Conservation (phyloP, 2,113 vertebrate genomes). For the Pipa parva region DNA sequence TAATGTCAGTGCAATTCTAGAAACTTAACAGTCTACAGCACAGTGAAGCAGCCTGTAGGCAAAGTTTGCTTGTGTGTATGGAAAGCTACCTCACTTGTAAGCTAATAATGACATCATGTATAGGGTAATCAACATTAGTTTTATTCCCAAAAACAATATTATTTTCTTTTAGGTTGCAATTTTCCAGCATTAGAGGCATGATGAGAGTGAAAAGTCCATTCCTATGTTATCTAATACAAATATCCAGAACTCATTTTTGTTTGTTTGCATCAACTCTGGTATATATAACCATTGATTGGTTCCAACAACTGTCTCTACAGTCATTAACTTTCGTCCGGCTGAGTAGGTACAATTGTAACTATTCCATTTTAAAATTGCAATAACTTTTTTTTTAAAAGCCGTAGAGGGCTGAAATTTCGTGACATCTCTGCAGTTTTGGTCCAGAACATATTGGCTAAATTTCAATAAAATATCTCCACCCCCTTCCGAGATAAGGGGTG, state of each 20-base stretch:
- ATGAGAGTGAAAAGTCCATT: not conserved
- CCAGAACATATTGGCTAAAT: too few species aligned
- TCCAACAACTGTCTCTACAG: not conserved
- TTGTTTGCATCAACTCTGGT: not conserved
- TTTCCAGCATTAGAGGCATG: not conserved
- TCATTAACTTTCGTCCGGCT: too few species aligned
- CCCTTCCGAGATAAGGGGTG: too few species aligned
- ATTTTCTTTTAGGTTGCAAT: not conserved
- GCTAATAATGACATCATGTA: constrained; percentile 7
- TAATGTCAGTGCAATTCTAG: constrained; percentile 17
- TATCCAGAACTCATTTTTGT: not conserved
- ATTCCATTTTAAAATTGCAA: too few species aligned
- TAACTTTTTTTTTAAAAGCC: too few species aligned
- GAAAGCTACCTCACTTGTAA: not conserved
- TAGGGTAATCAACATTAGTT: constrained; percentile 3
- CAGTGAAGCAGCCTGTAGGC: constrained; percentile 22
- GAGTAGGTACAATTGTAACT: too few species aligned
- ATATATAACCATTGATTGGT: not conserved
- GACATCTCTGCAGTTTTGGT: too few species aligned
- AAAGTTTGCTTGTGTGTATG: constrained; percentile 1
- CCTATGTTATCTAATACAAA: not conserved
- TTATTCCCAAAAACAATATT: not conserved
- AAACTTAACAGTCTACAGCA: constrained; percentile 13
- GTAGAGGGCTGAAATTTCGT: too few species aligned
- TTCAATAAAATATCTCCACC: too few species aligned